Conservation (phyloP, 2,888 invertebrate species). For the Acrocyrtus sp. region DNA sequence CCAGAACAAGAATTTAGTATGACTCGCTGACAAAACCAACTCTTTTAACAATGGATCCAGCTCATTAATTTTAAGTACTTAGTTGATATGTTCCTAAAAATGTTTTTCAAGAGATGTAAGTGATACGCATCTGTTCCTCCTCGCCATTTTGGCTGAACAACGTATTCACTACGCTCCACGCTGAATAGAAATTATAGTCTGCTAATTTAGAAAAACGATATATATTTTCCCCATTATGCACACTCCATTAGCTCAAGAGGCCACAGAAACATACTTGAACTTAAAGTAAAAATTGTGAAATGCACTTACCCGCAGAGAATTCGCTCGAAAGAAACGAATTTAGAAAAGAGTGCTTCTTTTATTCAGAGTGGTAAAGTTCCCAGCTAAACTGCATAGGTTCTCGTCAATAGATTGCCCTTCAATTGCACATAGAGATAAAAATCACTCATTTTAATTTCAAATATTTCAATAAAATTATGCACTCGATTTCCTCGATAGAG, state of each 20-base stretch:
- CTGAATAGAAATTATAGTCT: background rate
- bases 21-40: too few relatives aligned
- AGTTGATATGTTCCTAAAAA: constrained; percentile 35
- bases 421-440: too few relatives aligned
- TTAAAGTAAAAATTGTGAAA: background rate
- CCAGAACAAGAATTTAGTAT: too few relatives aligned
- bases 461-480: too few relatives aligned
- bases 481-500: too few relatives aligned
- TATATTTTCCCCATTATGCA: background rate
- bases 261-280: constrained; percentile 3
- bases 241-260: constrained; percentile 26
- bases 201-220: background rate
- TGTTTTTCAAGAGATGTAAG: constrained; percentile 25
- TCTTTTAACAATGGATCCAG: constrained; percentile 28
- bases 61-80: constrained; percentile 36
- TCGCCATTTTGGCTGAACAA: background rate
- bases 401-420: too few relatives aligned
- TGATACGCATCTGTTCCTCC: constrained; percentile 34
- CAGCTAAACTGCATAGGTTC: too few relatives aligned
- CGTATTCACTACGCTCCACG: background rate
- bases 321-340: background rate
- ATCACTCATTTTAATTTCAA: too few relatives aligned
- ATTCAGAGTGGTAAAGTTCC: too few relatives aligned
- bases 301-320: background rate
- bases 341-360: background rate